Conservation (phyloP, 2,888 invertebrate genomes). For the Empis stercorea region DNA sequence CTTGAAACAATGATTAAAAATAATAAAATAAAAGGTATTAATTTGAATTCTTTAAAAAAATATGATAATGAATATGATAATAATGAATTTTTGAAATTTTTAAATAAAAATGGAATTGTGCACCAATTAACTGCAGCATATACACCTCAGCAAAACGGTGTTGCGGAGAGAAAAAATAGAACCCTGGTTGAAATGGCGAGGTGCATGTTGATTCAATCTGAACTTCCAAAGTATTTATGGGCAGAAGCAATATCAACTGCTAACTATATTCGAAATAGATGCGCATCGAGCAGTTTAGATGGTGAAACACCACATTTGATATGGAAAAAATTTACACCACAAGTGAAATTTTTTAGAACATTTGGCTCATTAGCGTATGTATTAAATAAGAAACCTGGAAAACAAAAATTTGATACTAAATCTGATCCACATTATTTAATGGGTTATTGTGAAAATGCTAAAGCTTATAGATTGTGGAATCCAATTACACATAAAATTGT, state of each 20-base stretch:
- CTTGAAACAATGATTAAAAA: conserved; percentile 1
- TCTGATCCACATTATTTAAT: conserved; percentile 1
- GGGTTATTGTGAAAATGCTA: conserved; percentile 1
- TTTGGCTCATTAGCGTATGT: not conserved
- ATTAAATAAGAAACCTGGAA: not conserved
- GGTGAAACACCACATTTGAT: not conserved
- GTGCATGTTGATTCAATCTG: not conserved
- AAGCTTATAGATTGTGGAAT: not conserved
- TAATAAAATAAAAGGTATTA: not conserved
- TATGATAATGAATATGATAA: not conserved
- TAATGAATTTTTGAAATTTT: not conserved
- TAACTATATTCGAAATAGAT: not conserved
- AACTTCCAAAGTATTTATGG: not conserved
- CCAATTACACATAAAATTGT: not conserved
- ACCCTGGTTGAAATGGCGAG: not conserved
- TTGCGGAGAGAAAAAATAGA: not conserved
- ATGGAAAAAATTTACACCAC: not conserved
- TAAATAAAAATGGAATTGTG: not conserved
- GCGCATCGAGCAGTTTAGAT: not conserved
- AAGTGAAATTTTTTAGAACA: not conserved
- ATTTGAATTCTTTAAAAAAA: not conserved
- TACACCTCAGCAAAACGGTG: conserved; percentile 1
- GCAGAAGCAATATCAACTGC: not conserved
- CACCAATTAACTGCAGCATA: conserved; percentile 1
- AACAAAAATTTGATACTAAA: conserved; percentile 12